Conservation (phyloP, 2,888 invertebrate species). For the Hoplodrina ambigua region DNA sequence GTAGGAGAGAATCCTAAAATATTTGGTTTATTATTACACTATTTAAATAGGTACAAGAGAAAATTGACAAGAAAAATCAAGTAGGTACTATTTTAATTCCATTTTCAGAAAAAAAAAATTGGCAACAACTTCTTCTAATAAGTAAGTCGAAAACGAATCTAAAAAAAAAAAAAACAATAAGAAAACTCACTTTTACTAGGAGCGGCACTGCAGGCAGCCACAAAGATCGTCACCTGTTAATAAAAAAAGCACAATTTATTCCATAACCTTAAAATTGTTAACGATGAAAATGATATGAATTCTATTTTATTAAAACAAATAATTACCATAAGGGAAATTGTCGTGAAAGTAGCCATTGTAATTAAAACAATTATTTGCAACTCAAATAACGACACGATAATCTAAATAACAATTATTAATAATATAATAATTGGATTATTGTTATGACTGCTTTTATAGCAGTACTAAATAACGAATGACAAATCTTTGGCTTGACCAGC, state of each 20-base stretch:
- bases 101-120: too few relatives aligned
- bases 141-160: neutral
- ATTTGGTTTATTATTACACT: too few relatives aligned
- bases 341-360: constrained; percentile 42
- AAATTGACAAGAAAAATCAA: too few relatives aligned
- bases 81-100: too few relatives aligned
- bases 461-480: constrained; percentile 46
- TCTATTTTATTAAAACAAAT: neutral
- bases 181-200: constrained; percentile 39
- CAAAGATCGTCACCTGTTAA: constrained; percentile 29
- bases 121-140: too few relatives aligned
- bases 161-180: neutral
- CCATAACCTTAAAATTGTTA: neutral
- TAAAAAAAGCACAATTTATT: constrained; percentile 2
- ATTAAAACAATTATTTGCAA: constrained; percentile 33
- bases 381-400: constrained; percentile 17
- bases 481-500: neutral
- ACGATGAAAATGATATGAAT: neutral
- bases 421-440: constrained; percentile 24
- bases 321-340: constrained; percentile 33
- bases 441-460: constrained; percentile 45
- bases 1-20: too few relatives aligned
- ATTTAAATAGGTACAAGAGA: too few relatives aligned
- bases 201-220: constrained; percentile 22
- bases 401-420: constrained; percentile 18